phyloP scores from a whole-genome alignment of 2,797 vertebrate species.

The Phalloptychus januarius region DNA sequence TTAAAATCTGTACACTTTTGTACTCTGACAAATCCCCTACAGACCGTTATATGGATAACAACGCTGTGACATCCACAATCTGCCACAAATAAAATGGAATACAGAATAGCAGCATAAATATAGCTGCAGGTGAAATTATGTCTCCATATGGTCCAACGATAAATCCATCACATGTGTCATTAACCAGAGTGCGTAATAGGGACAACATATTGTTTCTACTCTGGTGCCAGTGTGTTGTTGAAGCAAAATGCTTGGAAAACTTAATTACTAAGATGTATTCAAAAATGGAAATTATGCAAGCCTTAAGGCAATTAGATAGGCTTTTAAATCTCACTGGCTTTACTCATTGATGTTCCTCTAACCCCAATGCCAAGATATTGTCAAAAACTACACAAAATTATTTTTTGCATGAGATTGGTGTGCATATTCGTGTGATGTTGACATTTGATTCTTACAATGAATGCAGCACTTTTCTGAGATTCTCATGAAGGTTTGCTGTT shows the following conservation, averaged over 20 bases:
- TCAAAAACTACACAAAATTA: constrained; percentile 32
- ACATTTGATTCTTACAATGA: constrained; percentile 17
- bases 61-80: neutral
- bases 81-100: neutral
- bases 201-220: constrained; percentile 12
- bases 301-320: constrained; percentile 47
- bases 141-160: constrained; percentile 17
- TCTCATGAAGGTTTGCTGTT: constrained; percentile 2
- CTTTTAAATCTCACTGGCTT: constrained; percentile 45
- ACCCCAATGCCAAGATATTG: constrained; percentile 52
- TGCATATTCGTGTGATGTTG: constrained; percentile 5
- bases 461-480: neutral
- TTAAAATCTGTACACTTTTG: constrained; percentile 1
- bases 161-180: constrained; percentile 25
- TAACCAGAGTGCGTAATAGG: neutral
- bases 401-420: constrained; percentile 20
- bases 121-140: constrained; percentile 6
- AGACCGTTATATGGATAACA: neutral
- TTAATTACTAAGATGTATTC: constrained; percentile 59
- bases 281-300: constrained; percentile 52
- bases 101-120: neutral
- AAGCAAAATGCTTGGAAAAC: constrained; percentile 40
- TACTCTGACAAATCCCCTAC: neutral
- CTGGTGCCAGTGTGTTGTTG: constrained; percentile 29
- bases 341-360: constrained; percentile 38